Base-by-base conservation (phyloP, 2,888 invertebrate species). In the Exocentrus adspersus region DNA sequence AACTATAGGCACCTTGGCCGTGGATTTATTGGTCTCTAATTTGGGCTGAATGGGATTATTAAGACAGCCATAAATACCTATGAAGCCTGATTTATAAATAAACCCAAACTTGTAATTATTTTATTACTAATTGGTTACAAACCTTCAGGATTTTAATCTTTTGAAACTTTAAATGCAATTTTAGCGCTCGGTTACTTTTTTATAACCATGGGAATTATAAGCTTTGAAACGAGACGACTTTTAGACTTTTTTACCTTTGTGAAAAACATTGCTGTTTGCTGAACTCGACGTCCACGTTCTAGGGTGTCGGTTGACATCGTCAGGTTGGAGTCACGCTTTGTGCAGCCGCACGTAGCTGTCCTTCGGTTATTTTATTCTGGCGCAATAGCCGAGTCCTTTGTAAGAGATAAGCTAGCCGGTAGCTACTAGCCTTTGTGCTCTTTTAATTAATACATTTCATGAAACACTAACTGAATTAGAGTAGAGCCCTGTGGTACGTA, bases 11-110 rank as follows among this genome's bases (percentile, higher is more conserved):
- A 16, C 28, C 28, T 28, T 48, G n/a, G 32, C 54, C 14, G 24
- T 43, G 28, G 43, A 54, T 54, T 54, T 54, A 54, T 54, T 54
- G 54, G n/a, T 28, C 37, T n/a, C 14, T 43, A 54, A 43, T 54
- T 43, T 54, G 28, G 43, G 28, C 37, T 37, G 37, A 37, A 37
- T 37, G 37, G n/a, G 37, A n/a, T 37, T 37, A n/a, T 37, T 37
- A 12, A 12, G 14, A 12, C 12, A n/a, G 1, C 12, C 37, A 37
- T 37, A 37, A 37, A 37, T 2, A 14, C 12, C 12, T 37, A 14
- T 37, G 14, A 37, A 1, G 37, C 5, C 37, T 37, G n/a, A 37
- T 37, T 14, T 37, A 12, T 37, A 12, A 37, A 12, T 37, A n/a
- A 37, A 10, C 14, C n/a, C 12, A n/a, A 14, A 2, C 37, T 14